Evolutionary conservation across 2,797 vertebrate genomes (phyloP).

Genomic region (Sebastes paucispinis): DNA sequence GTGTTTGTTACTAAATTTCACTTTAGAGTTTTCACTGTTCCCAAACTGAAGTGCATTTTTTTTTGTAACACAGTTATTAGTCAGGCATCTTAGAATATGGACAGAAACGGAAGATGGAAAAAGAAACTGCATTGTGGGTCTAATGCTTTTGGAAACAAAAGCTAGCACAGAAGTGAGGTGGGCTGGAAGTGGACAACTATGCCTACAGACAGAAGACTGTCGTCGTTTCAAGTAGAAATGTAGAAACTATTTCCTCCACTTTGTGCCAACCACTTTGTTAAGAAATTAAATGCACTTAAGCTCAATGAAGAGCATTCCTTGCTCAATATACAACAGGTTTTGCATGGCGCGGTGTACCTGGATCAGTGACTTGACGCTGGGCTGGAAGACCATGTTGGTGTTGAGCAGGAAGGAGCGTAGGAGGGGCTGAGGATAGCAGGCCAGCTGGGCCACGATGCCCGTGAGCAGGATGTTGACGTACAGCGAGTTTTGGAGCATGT

Average conservation of each 20-base stretch:
- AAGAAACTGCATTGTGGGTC: slow-evolving; percentile 11
- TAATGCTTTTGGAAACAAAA: slow-evolving; percentile 30
- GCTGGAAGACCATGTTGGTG: slow-evolving; percentile 99
- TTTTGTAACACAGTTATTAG: background rate
- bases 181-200: slow-evolving; percentile 24
- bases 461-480: slow-evolving; percentile 98
- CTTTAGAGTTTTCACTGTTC: background rate
- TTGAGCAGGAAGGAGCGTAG: slow-evolving; percentile 98
- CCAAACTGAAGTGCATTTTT: background rate
- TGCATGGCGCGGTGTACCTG: slow-evolving; percentile 82
- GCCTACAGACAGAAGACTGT: slow-evolving; percentile 2
- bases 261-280: background rate
- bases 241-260: background rate
- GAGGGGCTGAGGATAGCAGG: slow-evolving; percentile 95
- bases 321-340: no score
- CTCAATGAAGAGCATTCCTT: background rate
- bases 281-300: background rate
- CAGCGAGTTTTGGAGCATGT: slow-evolving; percentile 96
- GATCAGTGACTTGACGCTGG: slow-evolving; percentile 96
- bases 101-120: background rate
- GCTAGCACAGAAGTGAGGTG: slow-evolving; percentile 34
- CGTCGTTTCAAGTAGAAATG: background rate
- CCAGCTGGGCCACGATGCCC: slow-evolving; percentile 93
- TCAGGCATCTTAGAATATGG: background rate
- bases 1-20: background rate